A percentile compares a stretch with the other conserved stretches of the same genome.
Evolutionary conservation across 1,140 invertebrate species (phyloP).

Genomic region (Stegodyphus dumicola): DNA sequence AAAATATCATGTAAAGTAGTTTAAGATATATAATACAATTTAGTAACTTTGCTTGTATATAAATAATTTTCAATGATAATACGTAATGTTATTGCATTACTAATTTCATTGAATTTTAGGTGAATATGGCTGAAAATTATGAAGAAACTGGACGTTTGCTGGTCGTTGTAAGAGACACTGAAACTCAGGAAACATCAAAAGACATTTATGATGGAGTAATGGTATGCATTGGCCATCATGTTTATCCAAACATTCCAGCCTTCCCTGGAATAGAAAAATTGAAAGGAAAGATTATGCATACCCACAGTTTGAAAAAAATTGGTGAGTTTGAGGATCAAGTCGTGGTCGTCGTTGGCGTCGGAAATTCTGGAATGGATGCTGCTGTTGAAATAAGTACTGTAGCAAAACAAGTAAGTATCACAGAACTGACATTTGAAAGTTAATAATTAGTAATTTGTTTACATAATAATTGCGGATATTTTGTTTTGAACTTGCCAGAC

Average conservation of each 20-base stretch:
- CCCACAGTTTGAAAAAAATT: conserved; percentile 67
- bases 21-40: conserved; percentile 6
- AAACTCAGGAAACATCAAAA: conserved; percentile 58
- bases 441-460: background rate
- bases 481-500: too few relatives aligned
- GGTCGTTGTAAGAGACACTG: conserved; percentile 64
- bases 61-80: conserved; percentile 61
- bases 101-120: conserved; percentile 35
- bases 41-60: conserved; percentile 68
- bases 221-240: conserved; percentile 62
- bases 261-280: conserved; percentile 67
- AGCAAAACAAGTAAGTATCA: conserved; percentile 67
- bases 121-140: conserved; percentile 66
- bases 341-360: conserved; percentile 71
- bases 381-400: conserved; percentile 71
- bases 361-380: conserved; percentile 72
- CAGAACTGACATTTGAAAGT: background rate
- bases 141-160: conserved; percentile 67
- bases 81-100: conserved; percentile 3
- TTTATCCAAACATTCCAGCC: conserved; percentile 14
- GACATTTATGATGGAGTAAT: conserved; percentile 57
- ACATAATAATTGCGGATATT: background rate
- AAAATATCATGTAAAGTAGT: too few relatives aligned
- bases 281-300: conserved; percentile 69
- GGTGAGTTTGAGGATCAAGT: conserved; percentile 67